These are phyloP conservation scores for Scaptomyza flava DNA, from an alignment of 2,888 invertebrate genomes.

Conservation along the genomic window DNA sequence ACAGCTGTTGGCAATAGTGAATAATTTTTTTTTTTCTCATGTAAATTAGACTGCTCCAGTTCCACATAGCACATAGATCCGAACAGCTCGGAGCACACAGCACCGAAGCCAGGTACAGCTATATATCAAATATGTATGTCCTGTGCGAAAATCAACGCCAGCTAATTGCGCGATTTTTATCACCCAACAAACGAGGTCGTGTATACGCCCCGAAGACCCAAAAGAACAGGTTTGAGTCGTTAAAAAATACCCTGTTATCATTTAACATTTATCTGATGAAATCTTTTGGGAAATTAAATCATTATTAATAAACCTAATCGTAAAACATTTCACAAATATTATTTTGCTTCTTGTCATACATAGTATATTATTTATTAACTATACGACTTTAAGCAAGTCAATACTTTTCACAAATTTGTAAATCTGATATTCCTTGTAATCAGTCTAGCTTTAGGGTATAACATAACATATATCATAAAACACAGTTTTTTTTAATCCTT, in stretches of 20 bases:
- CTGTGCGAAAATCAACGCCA: slow-evolving; percentile 76
- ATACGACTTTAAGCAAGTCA: not conserved
- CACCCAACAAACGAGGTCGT: slow-evolving; percentile 67
- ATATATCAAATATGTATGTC: slow-evolving; percentile 63
- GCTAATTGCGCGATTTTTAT: slow-evolving; percentile 77
- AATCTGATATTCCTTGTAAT: not conserved
- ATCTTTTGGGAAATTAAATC: too few relatives aligned
- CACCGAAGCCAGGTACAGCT: not conserved
- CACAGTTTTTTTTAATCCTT: not conserved
- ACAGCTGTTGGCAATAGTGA: slow-evolving; percentile 45
- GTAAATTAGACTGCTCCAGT: slow-evolving; percentile 74
- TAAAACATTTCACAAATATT: too few relatives aligned
- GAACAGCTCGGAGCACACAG: not conserved
- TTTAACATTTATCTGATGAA: not conserved
- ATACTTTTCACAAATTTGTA: not conserved
- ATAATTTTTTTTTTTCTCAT: slow-evolving; percentile 57
- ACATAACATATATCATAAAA: not conserved
- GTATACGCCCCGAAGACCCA: slow-evolving; percentile 8
- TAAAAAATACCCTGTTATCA: slow-evolving; percentile 12
- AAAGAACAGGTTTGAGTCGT: not conserved
- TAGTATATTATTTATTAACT: too few relatives aligned
- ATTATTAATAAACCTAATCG: too few relatives aligned
- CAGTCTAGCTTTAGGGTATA: slow-evolving; percentile 2
- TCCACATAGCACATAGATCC: slow-evolving; percentile 27
- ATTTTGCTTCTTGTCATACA: too few relatives aligned